phyloP scores from a whole-genome alignment of 2,113 vertebrate genomes.

The Calidris pugnax region DNA sequence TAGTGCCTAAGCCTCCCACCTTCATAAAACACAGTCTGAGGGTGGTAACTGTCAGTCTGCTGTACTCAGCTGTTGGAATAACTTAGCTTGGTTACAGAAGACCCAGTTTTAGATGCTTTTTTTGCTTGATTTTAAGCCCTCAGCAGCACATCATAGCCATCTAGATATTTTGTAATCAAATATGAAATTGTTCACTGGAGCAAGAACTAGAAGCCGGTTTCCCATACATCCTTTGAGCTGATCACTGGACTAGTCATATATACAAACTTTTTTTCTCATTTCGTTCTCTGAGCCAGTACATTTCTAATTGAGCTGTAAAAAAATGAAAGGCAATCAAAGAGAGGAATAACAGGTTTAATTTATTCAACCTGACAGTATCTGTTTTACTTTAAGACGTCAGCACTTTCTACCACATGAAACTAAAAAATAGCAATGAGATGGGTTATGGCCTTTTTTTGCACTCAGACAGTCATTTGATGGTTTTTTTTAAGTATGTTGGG shows the following conservation, averaged over 20 bases:
- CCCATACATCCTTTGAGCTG: not conserved
- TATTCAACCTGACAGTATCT: not conserved
- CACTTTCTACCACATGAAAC: not conserved
- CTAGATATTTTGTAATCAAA: not conserved
- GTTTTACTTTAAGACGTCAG: not conserved
- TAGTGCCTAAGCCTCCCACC: not conserved
- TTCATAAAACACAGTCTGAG: not conserved
- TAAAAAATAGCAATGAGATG: not conserved
- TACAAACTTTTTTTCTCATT: not conserved
- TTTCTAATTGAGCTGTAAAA: not conserved
- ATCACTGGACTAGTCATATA: not conserved
- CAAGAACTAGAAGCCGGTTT: not conserved
- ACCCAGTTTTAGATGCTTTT: not conserved
- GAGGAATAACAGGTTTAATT: not conserved
- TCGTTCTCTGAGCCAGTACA: not conserved
- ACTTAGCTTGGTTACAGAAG: not conserved
- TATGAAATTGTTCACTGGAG: not conserved
- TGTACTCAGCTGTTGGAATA: not conserved
- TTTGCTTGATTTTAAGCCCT: not conserved
- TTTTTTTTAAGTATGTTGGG: not conserved
- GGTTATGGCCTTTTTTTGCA: not conserved
- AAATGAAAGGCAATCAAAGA: not conserved
- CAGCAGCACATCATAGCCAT: not conserved
- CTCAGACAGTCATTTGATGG: not conserved
- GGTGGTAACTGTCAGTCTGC: not conserved